Evolutionary conservation across 2,797 vertebrate species (phyloP).

Genomic region (Phrynocephalus vlangalii): DNA sequence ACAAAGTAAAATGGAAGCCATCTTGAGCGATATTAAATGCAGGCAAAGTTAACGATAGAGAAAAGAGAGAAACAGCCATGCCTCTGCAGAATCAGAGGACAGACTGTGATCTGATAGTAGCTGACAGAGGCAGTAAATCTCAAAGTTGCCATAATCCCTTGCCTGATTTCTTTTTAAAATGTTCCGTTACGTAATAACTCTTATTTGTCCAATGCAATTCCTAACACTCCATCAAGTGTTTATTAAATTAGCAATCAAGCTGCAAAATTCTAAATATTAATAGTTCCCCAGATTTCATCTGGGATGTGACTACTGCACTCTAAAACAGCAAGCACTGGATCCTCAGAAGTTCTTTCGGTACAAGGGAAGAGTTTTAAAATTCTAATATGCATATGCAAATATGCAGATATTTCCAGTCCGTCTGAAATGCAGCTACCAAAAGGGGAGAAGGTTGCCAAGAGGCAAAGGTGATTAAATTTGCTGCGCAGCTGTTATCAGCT

Average conservation of each 20-base stretch:
- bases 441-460: neutral
- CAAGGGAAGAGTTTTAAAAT: neutral
- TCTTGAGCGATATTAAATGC: neutral
- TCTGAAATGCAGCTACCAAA: neutral
- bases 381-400: neutral
- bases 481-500: neutral
- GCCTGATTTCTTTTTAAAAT: conserved; percentile 19
- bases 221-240: conserved; percentile 3
- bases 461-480: neutral
- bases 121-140: conserved; percentile 20
- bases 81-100: neutral
- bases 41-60: neutral
- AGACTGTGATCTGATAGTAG: conserved; percentile 17
- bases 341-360: neutral
- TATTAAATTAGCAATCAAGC: conserved; percentile 10
- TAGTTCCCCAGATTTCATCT: neutral
- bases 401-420: neutral
- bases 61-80: neutral
- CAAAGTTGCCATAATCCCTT: neutral
- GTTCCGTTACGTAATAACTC: conserved; percentile 12
- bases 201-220: conserved; percentile 12
- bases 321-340: neutral
- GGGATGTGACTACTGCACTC: neutral
- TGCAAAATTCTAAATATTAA: conserved; percentile 21
- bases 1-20: neutral